Base-by-base conservation (phyloP, 1,140 invertebrate species). In the Chelonus insularis region DNA sequence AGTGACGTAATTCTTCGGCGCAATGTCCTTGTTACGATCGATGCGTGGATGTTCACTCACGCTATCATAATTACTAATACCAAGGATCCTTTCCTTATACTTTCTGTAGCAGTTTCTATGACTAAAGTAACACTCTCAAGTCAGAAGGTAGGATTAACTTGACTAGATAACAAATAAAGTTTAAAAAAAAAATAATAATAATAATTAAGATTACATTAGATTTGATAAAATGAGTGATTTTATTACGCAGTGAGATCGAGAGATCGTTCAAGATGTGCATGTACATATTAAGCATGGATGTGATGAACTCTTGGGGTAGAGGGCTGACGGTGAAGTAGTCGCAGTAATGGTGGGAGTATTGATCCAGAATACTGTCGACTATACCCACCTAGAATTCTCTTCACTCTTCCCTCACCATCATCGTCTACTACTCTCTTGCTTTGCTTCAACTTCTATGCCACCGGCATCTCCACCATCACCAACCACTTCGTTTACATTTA, bases 291-390 rank as follows among this genome's bases (percentile, higher is more conserved):
- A 16, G 12, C 12, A 43, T 8, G 16, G 18, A 43, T 8, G 14
- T 43, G n/a, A n/a, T n/a, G 14, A 16, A 43, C 41, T 43, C 41
- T 43, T 43, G 41, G 41, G 41, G 8, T 43, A 43, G 41, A 43
- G 41, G 36, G 41, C 41, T 14, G 16, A 16, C 18, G 41, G 8
- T 8, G 41, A 16, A 16, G 41, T 32, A 52, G 25, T 20, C 45
- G 45, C n/a, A 16, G 4, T n/a, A 39, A 36, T 21, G 50, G 71
- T 72, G 75, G 72, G 75, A 79, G 77, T 80, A 80, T 79, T 80
- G 77, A 80, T 80, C 78, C 74, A 76, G 67, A 75, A 77, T 76
- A 70, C 69, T 70, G 71, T 69, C 73, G 69, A 73, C 67, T 68
- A n/a, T n/a, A 65, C 69, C 65, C 70, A 67, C 70, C 70, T 68